A percentile compares a stretch with the other conserved stretches of the same genome.
phyloP scores from a whole-genome alignment of 1,140 invertebrate genomes.

The Idris sp. region DNA sequence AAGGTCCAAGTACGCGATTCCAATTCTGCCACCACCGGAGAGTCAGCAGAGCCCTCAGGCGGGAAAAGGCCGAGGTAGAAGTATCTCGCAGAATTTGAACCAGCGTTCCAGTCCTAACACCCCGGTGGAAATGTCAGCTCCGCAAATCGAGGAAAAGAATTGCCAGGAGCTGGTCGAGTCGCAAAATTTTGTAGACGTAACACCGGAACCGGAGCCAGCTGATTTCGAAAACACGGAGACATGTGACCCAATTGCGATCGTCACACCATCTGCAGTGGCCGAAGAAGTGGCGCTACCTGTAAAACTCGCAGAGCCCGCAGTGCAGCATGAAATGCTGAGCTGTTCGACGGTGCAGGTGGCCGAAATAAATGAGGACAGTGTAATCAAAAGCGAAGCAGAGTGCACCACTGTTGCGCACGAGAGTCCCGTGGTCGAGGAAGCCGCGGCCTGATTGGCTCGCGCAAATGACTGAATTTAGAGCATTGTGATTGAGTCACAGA shows the following conservation, averaged over 20 bases:
- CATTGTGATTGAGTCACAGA: constrained; percentile 22
- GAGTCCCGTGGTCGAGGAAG: constrained; percentile 16
- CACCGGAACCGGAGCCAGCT: background rate
- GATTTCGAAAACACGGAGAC: background rate
- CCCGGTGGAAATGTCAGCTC: too few relatives aligned
- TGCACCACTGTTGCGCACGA: constrained; percentile 22
- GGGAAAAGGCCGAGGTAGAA: constrained; percentile 63
- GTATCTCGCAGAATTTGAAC: background rate
- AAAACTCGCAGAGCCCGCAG: constrained; percentile 2
- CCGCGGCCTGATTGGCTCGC: constrained; percentile 21
- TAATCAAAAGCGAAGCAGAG: constrained; percentile 20
- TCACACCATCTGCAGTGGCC: background rate
- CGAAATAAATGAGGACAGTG: background rate
- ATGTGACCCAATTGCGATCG: background rate
- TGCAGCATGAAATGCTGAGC: too few relatives aligned
- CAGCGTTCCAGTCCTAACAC: background rate
- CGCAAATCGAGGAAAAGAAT: too few relatives aligned
- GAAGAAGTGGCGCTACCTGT: constrained; percentile 3
- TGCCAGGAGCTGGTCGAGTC: too few relatives aligned
- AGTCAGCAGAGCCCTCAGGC: constrained; percentile 63
- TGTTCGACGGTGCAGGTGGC: too few relatives aligned
- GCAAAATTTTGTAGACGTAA: too few relatives aligned
- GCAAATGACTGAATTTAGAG: constrained; percentile 20
- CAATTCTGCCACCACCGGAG: constrained; percentile 81
- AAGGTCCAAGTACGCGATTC: constrained; percentile 81